Base-by-base conservation (phyloP, 2,888 invertebrate species). In the Sussaba pulchella region DNA sequence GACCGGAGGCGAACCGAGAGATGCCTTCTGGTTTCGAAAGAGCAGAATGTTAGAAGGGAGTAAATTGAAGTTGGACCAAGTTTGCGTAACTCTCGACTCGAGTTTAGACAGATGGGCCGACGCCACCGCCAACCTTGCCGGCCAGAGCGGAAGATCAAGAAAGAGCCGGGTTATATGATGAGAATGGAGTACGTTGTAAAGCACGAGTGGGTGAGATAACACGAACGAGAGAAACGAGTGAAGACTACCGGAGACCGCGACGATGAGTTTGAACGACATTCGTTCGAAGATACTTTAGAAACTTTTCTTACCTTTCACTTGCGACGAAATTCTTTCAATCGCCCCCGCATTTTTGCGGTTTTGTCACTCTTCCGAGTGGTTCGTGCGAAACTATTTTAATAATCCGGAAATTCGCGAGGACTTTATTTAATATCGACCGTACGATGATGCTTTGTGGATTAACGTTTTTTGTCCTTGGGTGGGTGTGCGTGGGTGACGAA, bases 51-150 rank as follows among this genome's bases (percentile, higher is more conserved):
- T 89, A 86, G 88, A 84, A n/a, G 82, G 85, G 85, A 88, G 88
- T 87, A 89, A 90, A 90, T 90, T 89, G 89, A 89, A 89, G 89
- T 85, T 85, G 87, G 85, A 87, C 86, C 82, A 88, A 90, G 88
- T 90, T 90, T 88, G 87, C 86, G 87, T 88, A 89, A 90, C 89
- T 89, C 87, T 86, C 86, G 84, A 86, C 86, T 85, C 78, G 84
- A 89, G 88, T 89, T 90, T 87, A 87, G 85, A 85, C 85, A 78
- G 83, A 76, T 59, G 39, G 36, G 61, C 59, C n/a, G 39, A 36
- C 39, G 10, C 31, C 36, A 14, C 57, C 24, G 14, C n/a, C n/a
- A n/a, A n/a, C n/a, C n/a, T n/a, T n/a, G n/a, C 6, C 31, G 31
- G 6, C 31, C 31, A 31, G 31, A 31, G 31, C 31, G 31, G 2